Base-by-base conservation (phyloP, 2,888 invertebrate genomes). In the Malthinus seriepunctatus region DNA sequence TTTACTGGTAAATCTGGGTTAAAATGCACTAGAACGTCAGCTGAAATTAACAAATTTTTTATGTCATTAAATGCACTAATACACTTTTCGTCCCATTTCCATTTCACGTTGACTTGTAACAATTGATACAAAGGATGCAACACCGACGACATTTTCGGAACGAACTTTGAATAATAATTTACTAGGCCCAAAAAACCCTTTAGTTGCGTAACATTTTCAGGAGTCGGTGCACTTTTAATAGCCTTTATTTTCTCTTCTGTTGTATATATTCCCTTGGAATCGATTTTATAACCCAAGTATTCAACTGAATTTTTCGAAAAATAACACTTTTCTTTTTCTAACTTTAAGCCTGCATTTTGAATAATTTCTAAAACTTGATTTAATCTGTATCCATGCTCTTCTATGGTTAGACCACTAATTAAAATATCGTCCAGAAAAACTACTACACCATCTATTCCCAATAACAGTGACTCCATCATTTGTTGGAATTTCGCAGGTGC, bases 401-500 rank as follows among this genome's bases (percentile, higher is more conserved):
- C n/a, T n/a, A n/a, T n/a, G n/a, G n/a, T n/a, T n/a, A n/a, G n/a
- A n/a, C n/a, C n/a, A n/a, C n/a, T 39, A 12, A 39, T 14, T 9
- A 39, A 14, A 12, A 39, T 39, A 39, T 39, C 39, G 14, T 39
- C 39, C 7, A 12, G 3, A 39, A 39, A 39, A 56, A 44, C 23
- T 7, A 10, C 8, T 8, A 46, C n/a, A n/a, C 32, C n/a, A 3
- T 23, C 3, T 3, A 47, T 10, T 11, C 32, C 15, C 7, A 7
- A 7, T 4, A 47, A 33, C 8, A 47, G 9, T 3, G 8, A 8
- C 1, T 47, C 47, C 34, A 47, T 34, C 32, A 47, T 32, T 12
- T 34, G 14, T 59, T 72, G 71, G 52, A 72, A 73, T 39, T 67
- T 64, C n/a, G 69, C 70, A 23, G 72, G 71, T 8, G 46, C 47